Evolutionary conservation across 2,113 vertebrate species (phyloP).

Genomic region (Dunckerocampus dactyliophorus): DNA sequence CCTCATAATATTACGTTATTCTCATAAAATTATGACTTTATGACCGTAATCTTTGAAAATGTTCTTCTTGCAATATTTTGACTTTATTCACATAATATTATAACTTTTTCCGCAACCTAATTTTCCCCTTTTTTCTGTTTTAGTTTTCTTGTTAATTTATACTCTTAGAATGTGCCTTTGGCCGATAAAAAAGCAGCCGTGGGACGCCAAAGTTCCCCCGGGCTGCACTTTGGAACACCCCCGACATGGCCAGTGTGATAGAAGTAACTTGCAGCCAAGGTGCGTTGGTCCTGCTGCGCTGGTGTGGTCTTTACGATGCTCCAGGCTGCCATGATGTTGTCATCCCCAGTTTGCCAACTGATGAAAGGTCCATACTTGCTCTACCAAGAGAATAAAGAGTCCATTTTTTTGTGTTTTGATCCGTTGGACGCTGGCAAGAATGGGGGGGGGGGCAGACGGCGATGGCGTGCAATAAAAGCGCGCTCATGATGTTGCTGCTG

Average conservation of each 20-base stretch:
- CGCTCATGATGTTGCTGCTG: conserved; percentile 6
- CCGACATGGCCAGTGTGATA: conserved; percentile 23
- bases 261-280: conserved; percentile 12
- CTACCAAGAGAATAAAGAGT: not conserved
- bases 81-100: no score
- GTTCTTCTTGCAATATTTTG: no score
- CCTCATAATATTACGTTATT: no score
- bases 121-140: no score
- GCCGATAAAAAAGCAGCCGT: no score
- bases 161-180: no score
- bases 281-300: not conserved
- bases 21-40: no score
- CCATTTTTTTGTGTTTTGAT: not conserved
- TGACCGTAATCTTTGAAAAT: no score
- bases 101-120: no score
- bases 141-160: no score
- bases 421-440: conserved; percentile 7
- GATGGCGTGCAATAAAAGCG: conserved; percentile 11
- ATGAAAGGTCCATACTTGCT: conserved; percentile 19
- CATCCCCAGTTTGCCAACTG: conserved; percentile 15
- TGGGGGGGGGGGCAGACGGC: not conserved
- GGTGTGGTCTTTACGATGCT: conserved; percentile 16
- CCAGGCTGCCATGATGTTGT: conserved; percentile 25
- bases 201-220: no score
- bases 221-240: not conserved